These are phyloP conservation scores for Diabrotica virgifera DNA, from an alignment of 1,140 invertebrate species.

Conservation along the genomic window DNA sequence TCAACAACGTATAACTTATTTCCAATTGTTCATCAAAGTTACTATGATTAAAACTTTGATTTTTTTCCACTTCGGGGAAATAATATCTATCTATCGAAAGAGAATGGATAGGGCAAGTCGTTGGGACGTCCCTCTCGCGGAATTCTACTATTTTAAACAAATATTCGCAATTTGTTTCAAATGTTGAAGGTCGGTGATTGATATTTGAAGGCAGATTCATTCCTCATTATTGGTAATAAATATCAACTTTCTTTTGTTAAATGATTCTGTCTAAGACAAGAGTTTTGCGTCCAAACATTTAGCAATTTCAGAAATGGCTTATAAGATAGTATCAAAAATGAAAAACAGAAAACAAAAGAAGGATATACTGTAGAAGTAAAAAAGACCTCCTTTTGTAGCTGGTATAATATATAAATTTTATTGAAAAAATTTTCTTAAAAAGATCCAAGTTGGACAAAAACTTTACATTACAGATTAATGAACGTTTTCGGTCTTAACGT, in stretches of 20 bases:
- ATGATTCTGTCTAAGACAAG: too few species aligned
- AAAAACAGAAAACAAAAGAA: too few species aligned
- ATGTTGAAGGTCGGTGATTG: background rate
- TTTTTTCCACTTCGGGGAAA: slow-evolving; percentile 17
- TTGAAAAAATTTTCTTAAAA: too few species aligned
- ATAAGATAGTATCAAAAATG: too few species aligned
- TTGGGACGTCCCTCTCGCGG: background rate
- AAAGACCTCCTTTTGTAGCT: too few species aligned
- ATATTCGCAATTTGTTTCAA: background rate
- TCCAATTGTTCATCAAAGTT: slow-evolving; percentile 35
- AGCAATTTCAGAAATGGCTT: too few species aligned
- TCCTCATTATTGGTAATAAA: background rate
- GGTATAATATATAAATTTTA: too few species aligned
- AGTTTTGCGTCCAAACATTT: too few species aligned
- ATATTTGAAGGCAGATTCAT: background rate
- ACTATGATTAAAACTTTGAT: slow-evolving; percentile 32
- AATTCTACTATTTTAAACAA: background rate
- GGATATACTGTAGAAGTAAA: too few species aligned
- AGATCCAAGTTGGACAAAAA: too few species aligned
- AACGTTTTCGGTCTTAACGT: too few species aligned
- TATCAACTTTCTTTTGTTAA: background rate
- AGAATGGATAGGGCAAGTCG: background rate
- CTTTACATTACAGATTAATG: too few species aligned
- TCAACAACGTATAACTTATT: slow-evolving; percentile 31
- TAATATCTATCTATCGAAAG: slow-evolving; percentile 8